Evolutionary conservation across 2,113 vertebrate genomes (phyloP).

Genomic region (Rana temporaria): DNA sequence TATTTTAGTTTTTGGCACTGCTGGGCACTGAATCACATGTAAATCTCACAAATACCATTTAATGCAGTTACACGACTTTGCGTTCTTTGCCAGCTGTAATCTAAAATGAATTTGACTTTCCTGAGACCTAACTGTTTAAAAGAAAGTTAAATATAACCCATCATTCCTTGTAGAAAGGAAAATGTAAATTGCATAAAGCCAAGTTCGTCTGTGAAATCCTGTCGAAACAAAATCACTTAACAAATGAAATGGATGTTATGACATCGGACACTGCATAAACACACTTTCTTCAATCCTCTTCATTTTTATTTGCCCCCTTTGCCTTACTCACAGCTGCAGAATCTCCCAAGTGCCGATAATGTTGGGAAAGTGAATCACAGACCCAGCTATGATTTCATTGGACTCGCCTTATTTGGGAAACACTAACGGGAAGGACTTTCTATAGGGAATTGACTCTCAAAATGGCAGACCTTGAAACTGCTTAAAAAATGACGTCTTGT

Average conservation of each 20-base stretch:
- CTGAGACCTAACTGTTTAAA: not conserved
- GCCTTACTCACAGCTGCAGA: slow-evolving; percentile 31
- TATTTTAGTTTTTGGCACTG: too few species aligned
- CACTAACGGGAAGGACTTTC: slow-evolving; percentile 25
- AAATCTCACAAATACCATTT: too few species aligned
- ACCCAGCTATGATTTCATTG: slow-evolving; percentile 3
- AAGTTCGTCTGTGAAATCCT: slow-evolving; percentile 3
- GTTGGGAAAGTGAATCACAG: slow-evolving; percentile 22
- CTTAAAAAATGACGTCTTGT: slow-evolving; percentile 15
- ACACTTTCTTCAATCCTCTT: not conserved
- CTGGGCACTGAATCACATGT: too few species aligned
- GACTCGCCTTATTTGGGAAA: slow-evolving; percentile 27
- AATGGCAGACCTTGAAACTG: slow-evolving; percentile 47
- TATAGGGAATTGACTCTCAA: slow-evolving; percentile 38
- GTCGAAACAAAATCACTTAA: slow-evolving; percentile 27
- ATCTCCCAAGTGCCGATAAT: slow-evolving; percentile 28
- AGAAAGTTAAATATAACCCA: not conserved
- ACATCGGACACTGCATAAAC: slow-evolving; percentile 32
- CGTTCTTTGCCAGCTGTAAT: too few species aligned
- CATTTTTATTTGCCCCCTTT: slow-evolving; percentile 35
- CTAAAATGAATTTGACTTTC: not conserved
- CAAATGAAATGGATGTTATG: slow-evolving; percentile 34
- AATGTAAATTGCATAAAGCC: slow-evolving; percentile 17
- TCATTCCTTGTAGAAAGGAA: not conserved
- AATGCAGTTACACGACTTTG: too few species aligned